These are phyloP conservation scores for Cladopsammia gracilis DNA, from an alignment of 64 coral and sea anemone species.

Conservation along the genomic window DNA sequence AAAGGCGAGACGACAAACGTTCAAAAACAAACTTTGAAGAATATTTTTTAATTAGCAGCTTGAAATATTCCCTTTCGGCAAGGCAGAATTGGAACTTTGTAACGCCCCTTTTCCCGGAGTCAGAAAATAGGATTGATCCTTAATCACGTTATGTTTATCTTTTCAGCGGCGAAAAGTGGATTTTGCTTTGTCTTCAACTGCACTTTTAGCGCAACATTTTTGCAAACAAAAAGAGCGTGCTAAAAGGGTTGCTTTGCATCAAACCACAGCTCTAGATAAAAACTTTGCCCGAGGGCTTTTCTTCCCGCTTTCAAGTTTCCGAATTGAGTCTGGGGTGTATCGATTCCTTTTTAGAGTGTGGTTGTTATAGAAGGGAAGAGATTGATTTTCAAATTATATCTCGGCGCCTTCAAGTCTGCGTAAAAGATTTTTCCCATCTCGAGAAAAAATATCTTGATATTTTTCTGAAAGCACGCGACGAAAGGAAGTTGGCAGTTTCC, in stretches of 20 bases:
- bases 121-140: neutral
- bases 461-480: neutral
- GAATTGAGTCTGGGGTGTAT: neutral
- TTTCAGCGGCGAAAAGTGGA: neutral
- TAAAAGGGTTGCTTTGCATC: constrained; percentile 5
- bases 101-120: constrained; percentile 18
- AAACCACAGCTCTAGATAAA: neutral
- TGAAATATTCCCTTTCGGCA: constrained; percentile 56
- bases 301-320: constrained; percentile 41
- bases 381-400: neutral
- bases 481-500: neutral
- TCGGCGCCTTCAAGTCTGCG: constrained; percentile 7
- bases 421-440: neutral
- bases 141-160: constrained; percentile 47
- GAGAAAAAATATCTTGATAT: constrained; percentile 5
- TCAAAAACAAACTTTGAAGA: constrained; percentile 31
- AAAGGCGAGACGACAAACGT: constrained; percentile 20
- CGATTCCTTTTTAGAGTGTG: neutral
- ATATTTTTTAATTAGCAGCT: constrained; percentile 51
- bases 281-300: constrained; percentile 2
- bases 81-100: neutral
- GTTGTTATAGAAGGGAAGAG: neutral
- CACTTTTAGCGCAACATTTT: constrained; percentile 28
- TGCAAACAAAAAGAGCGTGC: constrained; percentile 11
- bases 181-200: constrained; percentile 23